Base-by-base conservation (phyloP, 37 sponge, comb jelly and placozoan species). In the Chondrosia reniformis region DNA sequence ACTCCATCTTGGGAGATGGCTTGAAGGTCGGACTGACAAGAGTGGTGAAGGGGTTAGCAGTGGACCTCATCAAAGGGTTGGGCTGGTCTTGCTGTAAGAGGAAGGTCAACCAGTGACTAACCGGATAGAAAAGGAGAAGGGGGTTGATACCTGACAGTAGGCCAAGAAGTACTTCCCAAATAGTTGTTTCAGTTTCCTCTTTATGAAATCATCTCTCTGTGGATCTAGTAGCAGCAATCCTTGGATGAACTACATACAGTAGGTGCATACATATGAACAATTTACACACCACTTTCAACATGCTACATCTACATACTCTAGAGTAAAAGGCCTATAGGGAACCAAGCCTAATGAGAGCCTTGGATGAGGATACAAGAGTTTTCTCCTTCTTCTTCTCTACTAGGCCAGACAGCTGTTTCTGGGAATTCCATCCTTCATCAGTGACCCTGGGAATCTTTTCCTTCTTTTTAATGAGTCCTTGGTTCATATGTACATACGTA, bases 201-300 rank as follows among this genome's bases (percentile, higher is more conserved):
- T 55, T 32, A 85, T 39, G 40, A 85, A 85, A 56, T 80, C 86
- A 39, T 85, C 86, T 41, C 46, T 46, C 22, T 75, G 65, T 37
- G 86, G 81, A 0, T 80, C 81, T 66, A 80, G 55, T 34, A 65
- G 65, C 5, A 85, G 66, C 34, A 85, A 67, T n/a, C 81, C 81
- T 9, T 28, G n/a, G 19, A 85, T 46, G 45, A 85, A 80, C 86
- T 80, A 55, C 22, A 59, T 40, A n/a, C 7, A 28, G 58, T 56
- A 6, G 19, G 66, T 64, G 7, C 33, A 10, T 7, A 10, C 33
- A 36, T 10, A 10, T 28, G 36, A 4, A 64, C 52, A 49, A 49
- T 49, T 19, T 49, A 49, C 52, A 49, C 15, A 49, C 15, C 15
- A 49, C 52, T 19, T 15, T 19, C 52, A 49, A 15, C 15, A 49